Conservation (phyloP, 2,888 invertebrate genomes). For the Oscheius sp. region DNA sequence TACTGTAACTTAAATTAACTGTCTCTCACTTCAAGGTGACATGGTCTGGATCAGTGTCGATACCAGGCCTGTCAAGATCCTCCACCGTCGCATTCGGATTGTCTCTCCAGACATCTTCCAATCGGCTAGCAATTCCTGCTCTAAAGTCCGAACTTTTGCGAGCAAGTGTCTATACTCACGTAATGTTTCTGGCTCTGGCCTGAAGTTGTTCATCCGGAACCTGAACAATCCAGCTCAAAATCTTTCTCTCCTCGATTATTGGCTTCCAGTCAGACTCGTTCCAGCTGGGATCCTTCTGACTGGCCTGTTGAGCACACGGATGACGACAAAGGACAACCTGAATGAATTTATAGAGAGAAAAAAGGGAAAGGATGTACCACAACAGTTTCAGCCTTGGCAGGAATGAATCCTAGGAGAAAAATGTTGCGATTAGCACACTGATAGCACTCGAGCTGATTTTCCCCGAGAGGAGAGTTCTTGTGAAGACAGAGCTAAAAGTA, state of each 20-base stretch:
- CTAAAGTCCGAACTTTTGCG: no score
- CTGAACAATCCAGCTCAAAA: slow-evolving; percentile 95
- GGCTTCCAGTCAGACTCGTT: slow-evolving; percentile 75
- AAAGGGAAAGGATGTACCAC: slow-evolving; percentile 83
- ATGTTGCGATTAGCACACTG: slow-evolving; percentile 98
- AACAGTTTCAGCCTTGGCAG: slow-evolving; percentile 82
- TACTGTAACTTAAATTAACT: no score
- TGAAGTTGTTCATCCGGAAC: slow-evolving; percentile 97
- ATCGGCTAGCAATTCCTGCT: slow-evolving; percentile 88
- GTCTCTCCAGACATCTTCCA: slow-evolving; percentile 99
- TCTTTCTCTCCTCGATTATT: slow-evolving; percentile 78
- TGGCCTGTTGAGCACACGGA: slow-evolving; percentile 96
- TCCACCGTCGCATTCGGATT: slow-evolving; percentile 97
- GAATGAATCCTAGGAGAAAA: slow-evolving; percentile 97
- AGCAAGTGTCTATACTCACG: slow-evolving; percentile 72
- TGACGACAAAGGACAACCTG: slow-evolving; percentile 76
- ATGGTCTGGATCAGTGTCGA: slow-evolving; percentile 97
- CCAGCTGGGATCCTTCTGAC: slow-evolving; percentile 98
- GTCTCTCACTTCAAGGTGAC: slow-evolving; percentile 76
- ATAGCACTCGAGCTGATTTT: slow-evolving; percentile 97
- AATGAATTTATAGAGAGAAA: no score
- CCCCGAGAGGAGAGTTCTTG: slow-evolving; percentile 94
- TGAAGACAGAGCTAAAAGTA: slow-evolving; percentile 79
- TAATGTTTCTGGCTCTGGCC: slow-evolving; percentile 92
- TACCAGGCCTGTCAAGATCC: slow-evolving; percentile 96